These are phyloP conservation scores for Premnoplex brunnescens DNA, from an alignment of 2,797 vertebrate species.

Conservation along the genomic window DNA sequence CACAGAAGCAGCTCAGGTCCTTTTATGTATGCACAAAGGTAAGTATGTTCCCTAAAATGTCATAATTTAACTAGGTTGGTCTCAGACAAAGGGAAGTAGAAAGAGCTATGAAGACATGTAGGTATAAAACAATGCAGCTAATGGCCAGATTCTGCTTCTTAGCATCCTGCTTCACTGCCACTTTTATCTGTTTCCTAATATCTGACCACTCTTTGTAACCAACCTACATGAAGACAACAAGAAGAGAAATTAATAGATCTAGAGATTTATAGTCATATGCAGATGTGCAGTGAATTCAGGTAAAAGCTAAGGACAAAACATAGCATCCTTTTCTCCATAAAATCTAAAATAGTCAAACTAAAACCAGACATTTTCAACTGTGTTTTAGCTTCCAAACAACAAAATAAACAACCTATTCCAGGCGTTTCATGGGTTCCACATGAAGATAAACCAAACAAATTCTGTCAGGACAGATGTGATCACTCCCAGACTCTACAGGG, in stretches of 20 bases:
- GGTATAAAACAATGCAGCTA: not conserved
- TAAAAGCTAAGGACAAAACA: not conserved
- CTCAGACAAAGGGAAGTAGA: not conserved
- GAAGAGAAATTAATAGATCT: not conserved
- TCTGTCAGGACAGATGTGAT: constrained; percentile 73
- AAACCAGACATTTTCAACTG: constrained; percentile 39
- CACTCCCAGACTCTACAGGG: constrained; percentile 49
- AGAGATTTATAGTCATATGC: not conserved
- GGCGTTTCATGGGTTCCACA: constrained; percentile 60
- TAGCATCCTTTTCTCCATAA: not conserved
- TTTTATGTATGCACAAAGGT: not conserved
- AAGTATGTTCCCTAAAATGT: not conserved
- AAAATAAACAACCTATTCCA: constrained; percentile 69
- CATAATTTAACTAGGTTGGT: not conserved
- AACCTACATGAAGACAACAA: not conserved
- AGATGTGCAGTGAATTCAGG: not conserved
- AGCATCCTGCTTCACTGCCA: not conserved
- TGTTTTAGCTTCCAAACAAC: constrained; percentile 65
- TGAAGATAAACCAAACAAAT: constrained; percentile 72
- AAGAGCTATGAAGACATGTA: not conserved
- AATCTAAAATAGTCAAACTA: constrained; percentile 20
- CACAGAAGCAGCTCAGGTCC: not conserved
- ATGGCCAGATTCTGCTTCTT: not conserved
- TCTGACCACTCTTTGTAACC: not conserved
- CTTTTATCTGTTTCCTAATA: not conserved